Conservation (phyloP, 2,113 vertebrate genomes). For the Larimichthys crocea region DNA sequence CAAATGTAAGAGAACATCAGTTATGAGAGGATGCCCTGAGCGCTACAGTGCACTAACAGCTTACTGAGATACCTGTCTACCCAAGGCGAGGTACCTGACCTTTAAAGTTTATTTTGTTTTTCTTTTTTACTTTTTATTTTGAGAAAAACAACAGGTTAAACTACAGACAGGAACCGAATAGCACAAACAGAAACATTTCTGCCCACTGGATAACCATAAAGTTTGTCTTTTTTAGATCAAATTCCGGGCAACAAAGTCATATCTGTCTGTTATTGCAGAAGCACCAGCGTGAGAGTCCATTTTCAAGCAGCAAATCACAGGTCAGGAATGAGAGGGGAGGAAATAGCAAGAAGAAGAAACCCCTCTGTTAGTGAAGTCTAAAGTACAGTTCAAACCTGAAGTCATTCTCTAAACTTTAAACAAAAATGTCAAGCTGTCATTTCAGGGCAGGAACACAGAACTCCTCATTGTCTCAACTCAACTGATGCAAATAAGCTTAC, state of each 20-base stretch:
- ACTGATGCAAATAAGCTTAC: conserved; percentile 21
- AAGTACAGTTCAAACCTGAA: conserved; percentile 20
- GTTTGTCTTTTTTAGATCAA: not conserved
- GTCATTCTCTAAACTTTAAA: conserved; percentile 33
- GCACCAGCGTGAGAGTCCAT: not conserved
- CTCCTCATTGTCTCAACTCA: conserved; percentile 1
- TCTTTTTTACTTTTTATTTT: not conserved
- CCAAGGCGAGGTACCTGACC: conserved; percentile 22
- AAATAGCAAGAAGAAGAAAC: not conserved
- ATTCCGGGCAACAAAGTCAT: conserved; percentile 4
- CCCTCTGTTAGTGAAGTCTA: conserved; percentile 1
- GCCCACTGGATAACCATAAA: not conserved
- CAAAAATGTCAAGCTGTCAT: conserved; percentile 24
- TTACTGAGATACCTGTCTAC: conserved; percentile 25
- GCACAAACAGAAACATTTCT: not conserved
- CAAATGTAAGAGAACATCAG: conserved; percentile 42
- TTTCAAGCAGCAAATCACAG: not conserved
- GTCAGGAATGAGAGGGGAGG: not conserved
- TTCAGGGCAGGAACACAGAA: conserved; percentile 4
- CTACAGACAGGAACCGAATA: conserved; percentile 16
- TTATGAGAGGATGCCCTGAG: conserved; percentile 29
- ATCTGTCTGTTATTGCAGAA: not conserved
- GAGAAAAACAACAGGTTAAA: not conserved
- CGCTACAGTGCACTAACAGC: conserved; percentile 14
- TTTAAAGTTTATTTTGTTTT: conserved; percentile 36